These are phyloP conservation scores for Sinella curviseta DNA, from an alignment of 1,140 invertebrate species.

Conservation along the genomic window DNA sequence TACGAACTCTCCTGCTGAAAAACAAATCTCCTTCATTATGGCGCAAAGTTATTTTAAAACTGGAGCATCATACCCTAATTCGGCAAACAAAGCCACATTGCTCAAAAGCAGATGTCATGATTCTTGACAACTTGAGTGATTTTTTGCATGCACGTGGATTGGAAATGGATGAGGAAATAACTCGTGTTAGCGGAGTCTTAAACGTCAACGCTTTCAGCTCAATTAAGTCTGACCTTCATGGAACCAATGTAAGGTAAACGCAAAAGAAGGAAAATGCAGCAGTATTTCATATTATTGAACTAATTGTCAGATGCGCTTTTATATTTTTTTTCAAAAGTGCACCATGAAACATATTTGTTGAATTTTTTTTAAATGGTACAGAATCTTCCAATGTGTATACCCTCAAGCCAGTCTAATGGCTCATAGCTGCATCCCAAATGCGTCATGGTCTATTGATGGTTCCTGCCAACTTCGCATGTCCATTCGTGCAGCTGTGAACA, in stretches of 20 bases:
- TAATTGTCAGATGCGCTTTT: no score
- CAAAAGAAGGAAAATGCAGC: no score
- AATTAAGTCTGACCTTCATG: conserved; percentile 17
- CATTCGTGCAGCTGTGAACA: conserved; percentile 62
- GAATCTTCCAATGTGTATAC: conserved; percentile 57
- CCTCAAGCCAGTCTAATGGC: conserved; percentile 64
- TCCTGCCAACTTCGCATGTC: conserved; percentile 62
- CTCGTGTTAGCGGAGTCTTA: conserved; percentile 70
- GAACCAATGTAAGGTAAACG: conserved; percentile 32
- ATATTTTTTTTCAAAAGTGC: neutral
- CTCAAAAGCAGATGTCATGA: conserved; percentile 35
- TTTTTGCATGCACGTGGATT: conserved; percentile 63
- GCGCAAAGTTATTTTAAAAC: conserved; percentile 30
- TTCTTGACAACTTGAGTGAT: conserved; percentile 53
- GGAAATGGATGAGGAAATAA: conserved; percentile 69
- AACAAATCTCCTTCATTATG: neutral
- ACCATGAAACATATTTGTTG: neutral
- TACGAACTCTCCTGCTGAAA: conserved; percentile 39
- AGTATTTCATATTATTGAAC: no score
- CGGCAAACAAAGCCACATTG: conserved; percentile 39
- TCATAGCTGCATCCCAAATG: conserved; percentile 68
- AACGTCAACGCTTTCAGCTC: conserved; percentile 45
- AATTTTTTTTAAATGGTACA: no score
- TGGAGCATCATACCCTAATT: conserved; percentile 41
- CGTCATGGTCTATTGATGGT: conserved; percentile 60